Evolutionary conservation across 2,113 vertebrate genomes (phyloP).

Genomic region (Microtus oregoni): DNA sequence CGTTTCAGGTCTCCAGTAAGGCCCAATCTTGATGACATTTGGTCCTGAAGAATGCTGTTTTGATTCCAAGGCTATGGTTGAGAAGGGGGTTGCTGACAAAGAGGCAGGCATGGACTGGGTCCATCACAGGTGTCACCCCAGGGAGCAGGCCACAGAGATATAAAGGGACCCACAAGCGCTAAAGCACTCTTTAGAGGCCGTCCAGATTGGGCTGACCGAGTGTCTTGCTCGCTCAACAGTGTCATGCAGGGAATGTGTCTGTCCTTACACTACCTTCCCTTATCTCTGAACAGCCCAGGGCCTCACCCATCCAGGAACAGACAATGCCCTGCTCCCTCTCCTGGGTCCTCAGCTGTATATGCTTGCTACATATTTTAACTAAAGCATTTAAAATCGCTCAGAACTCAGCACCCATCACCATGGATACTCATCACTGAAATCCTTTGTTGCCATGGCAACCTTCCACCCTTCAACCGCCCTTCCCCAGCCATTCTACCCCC

Average conservation of each 20-base stretch:
- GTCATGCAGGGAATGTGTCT: neutral
- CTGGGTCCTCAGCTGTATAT: slow-evolving; percentile 41
- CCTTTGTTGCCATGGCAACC: slow-evolving; percentile 81
- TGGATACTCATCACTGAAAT: slow-evolving; percentile 85
- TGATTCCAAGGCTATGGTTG: neutral
- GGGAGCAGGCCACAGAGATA: neutral
- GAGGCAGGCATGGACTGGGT: neutral
- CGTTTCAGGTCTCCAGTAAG: neutral
- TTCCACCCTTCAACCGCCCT: neutral
- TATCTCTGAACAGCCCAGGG: neutral
- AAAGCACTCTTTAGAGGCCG: neutral
- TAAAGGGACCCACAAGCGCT: neutral
- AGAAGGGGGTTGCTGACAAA: neutral
- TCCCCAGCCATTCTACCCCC: neutral
- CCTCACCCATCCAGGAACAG: neutral
- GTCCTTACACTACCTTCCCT: slow-evolving; percentile 52
- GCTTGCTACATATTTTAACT: slow-evolving; percentile 52
- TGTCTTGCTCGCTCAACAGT: neutral
- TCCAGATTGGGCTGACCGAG: neutral
- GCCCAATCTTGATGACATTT: neutral
- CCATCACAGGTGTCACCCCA: neutral
- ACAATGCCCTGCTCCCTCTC: neutral
- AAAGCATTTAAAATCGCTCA: slow-evolving; percentile 74
- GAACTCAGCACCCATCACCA: slow-evolving; percentile 84
- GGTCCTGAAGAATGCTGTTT: neutral